Evolutionary conservation across 2,888 invertebrate genomes (phyloP), one percentile per base, ranked within the genome.

Genomic region (Herminia tarsipennalis): DNA sequence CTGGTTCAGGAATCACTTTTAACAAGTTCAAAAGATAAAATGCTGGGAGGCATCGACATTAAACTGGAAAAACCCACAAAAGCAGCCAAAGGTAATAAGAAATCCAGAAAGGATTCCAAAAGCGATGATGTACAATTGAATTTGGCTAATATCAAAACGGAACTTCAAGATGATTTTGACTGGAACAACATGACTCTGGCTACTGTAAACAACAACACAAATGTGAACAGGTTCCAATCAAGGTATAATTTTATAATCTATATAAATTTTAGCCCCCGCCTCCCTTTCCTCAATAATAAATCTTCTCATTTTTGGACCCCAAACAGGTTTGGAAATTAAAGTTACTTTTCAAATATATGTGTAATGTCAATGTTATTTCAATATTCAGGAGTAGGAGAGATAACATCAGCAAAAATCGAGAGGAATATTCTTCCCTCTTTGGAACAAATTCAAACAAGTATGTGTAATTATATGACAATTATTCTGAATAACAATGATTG

Each of bases 151-250:
- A 92, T 92, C 24, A 92, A 92, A 78, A 89, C 92, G 48, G 92
- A 92, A 70, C 73, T 92, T 3, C 88, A 88, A 51, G 92, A 92
- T 68, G 89, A 89, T 48, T 74, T 86, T 53, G 90, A 91, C 61
- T 90, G 88, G 89, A 88, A 79, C 62, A 88, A 88, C 49, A 92
- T 91, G 92, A 78, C 86, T 27, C 70, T 92, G 30, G 92, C 92
- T 12, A 90, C 89, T 8, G 77, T 92, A 3, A 86, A 85, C 56
- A 83, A 85, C 45, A 90, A 84, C 50, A 69, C 78, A n/a, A 83
- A 83, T 59, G 62, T 83, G 1, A 81, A 83, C 53, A 83, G 83
- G 64, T 88, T 86, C 67, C 90, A 86, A 63, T 64, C 84, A 22
- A 84, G 92, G 92, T 92, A 61, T 25, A 14, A n/a, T n/a, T n/a